Conservation (phyloP, 2,888 invertebrate species). For the Pseudococcus viburni region DNA sequence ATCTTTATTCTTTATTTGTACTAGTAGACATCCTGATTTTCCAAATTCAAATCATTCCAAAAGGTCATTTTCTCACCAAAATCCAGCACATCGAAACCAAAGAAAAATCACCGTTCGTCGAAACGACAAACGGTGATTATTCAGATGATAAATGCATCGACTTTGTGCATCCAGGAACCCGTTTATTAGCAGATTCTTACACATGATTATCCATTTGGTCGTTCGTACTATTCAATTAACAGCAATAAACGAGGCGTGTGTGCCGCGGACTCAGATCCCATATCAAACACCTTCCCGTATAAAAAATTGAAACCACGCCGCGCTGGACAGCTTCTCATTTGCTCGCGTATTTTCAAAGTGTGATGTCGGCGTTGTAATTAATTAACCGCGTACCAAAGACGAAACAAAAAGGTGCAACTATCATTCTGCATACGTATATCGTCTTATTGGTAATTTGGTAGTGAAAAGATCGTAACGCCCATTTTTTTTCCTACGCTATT, state of each 20-base stretch:
- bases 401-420: slow-evolving; percentile 12
- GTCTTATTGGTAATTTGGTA: slow-evolving; percentile 47
- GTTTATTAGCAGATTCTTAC: slow-evolving; percentile 20
- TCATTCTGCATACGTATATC: background rate
- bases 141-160: slow-evolving; percentile 9
- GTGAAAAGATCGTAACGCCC: slow-evolving; percentile 39
- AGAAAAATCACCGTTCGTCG: background rate
- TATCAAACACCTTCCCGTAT: background rate
- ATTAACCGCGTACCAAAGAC: background rate
- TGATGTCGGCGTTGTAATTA: slow-evolving; percentile 43
- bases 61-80: too few relatives aligned
- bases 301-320: background rate
- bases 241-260: slow-evolving; percentile 28
- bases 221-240: slow-evolving; percentile 44
- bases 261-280: background rate
- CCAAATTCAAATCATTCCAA: too few relatives aligned
- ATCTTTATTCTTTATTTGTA: too few relatives aligned
- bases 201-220: background rate
- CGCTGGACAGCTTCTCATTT: background rate
- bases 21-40: too few relatives aligned
- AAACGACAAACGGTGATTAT: background rate
- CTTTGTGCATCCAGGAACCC: background rate
- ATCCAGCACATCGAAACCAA: background rate
- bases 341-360: slow-evolving; percentile 7
- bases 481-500: background rate